phyloP scores from a whole-genome alignment of 2,797 vertebrate genomes.

The Uromys caudimaculatus region DNA sequence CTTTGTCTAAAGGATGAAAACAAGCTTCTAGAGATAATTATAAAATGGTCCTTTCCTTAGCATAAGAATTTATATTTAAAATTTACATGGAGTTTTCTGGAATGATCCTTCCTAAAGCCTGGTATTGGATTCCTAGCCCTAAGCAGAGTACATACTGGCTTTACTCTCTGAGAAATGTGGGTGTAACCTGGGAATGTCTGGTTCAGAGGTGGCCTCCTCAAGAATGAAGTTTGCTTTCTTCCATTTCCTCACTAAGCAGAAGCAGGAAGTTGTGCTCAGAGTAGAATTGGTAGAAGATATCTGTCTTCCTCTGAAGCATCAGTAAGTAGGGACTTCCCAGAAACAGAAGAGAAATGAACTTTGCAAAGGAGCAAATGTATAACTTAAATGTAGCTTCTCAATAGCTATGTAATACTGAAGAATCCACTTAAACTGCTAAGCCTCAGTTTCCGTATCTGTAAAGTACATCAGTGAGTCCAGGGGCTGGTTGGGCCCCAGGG shows the following conservation, averaged over 20 bases:
- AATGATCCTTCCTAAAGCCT: slow-evolving; percentile 46
- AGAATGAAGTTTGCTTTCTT: not conserved
- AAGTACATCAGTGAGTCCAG: not conserved
- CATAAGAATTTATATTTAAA: slow-evolving; percentile 12
- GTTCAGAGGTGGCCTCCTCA: not conserved
- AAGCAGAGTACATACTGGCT: not conserved
- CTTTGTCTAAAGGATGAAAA: slow-evolving; percentile 22
- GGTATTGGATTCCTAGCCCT: not conserved
- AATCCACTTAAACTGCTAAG: not conserved
- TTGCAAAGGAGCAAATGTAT: not conserved
- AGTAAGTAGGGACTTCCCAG: not conserved
- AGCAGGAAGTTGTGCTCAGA: not conserved
- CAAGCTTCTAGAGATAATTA: not conserved
- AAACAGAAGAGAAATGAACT: not conserved
- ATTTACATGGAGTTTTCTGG: not conserved
- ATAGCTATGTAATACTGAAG: not conserved
- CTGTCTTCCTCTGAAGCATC: not conserved
- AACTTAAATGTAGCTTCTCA: not conserved
- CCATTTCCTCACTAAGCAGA: no score
- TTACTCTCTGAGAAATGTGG: not conserved
- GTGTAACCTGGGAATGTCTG: not conserved
- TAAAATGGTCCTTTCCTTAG: not conserved
- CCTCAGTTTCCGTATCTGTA: not conserved
- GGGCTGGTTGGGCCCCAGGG: not conserved
- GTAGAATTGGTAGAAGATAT: not conserved